Base-by-base conservation (phyloP, 2,888 invertebrate genomes). In the Tipula lateralis region DNA sequence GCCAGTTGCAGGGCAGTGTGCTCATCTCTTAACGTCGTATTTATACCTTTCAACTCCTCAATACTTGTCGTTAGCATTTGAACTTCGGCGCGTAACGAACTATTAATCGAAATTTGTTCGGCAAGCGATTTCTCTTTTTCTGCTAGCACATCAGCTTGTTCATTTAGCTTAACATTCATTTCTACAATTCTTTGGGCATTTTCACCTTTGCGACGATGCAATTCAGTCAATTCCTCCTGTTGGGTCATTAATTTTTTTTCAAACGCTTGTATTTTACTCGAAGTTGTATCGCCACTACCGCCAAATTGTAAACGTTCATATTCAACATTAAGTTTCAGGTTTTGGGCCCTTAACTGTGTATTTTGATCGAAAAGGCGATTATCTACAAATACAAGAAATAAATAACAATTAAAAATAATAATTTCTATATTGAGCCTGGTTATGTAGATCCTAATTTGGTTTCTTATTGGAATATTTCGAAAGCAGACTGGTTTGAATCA, bases 121-220 rank as follows among this genome's bases (percentile, higher is more conserved):
- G 92, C 88, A 87, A 89, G 95, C 96, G 92, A 93, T 84, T 93
- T 89, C 90, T 96, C 96, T 90, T 95, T 96, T 82, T 92, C 90
- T 84, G 93, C 92, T 85, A 97, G 89, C 86, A 94, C 92, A 88
- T 95, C 96, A 87, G 96, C 96, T 88, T 95, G 94, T 87, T 97
- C 96, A 89, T 97, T 96, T 80, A 97, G 91, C 90, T 93, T 93
- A 86, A 94, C 93, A 91, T 96, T 97, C 44, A 98, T 91, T 89
- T 96, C 97, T 86, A 98, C 96, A 86, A 98, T 96, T 91, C 97
- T 95, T 89, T 98, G 98, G 1, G 97, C 93, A 91, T 97, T 97
- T 91, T 98, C 98, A 82, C 98, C 97, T 89, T 96, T 94, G 85
- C 96, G 93, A 87, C 96, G 92, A 88, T 97, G 98, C 85, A 98